Conservation (phyloP, 2,888 invertebrate species). For the Melanostoma scalare region DNA sequence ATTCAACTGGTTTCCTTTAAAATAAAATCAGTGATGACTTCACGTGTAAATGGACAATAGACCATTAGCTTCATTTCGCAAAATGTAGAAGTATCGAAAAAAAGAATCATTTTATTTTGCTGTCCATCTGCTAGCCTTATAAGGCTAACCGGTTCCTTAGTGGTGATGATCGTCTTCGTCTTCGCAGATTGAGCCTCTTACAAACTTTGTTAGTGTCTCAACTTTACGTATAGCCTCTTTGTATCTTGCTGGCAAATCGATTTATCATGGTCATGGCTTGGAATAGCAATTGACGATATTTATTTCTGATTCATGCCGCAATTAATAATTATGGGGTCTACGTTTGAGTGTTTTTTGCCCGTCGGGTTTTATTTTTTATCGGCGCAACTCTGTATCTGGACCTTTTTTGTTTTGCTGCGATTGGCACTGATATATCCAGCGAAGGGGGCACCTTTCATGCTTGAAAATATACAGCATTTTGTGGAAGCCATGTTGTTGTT, state of each 20-base stretch:
- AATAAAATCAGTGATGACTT: conserved; percentile 17
- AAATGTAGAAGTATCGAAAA: conserved; percentile 18
- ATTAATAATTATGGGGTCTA: conserved; percentile 67
- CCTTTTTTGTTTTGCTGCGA: conserved; percentile 20
- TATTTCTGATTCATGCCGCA: conserved; percentile 71
- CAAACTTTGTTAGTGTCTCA: background rate
- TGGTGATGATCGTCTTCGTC: conserved; percentile 28
- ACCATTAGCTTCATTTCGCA: conserved; percentile 37
- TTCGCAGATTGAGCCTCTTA: conserved; percentile 35
- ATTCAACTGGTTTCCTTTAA: background rate
- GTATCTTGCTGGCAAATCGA: conserved; percentile 52
- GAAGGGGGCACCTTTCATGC: background rate
- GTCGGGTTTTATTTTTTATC: conserved; percentile 20
- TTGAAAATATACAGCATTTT: conserved; percentile 24
- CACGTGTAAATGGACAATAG: conserved; percentile 38
- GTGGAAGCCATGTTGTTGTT: conserved; percentile 49
- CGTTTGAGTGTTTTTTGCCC: conserved; percentile 33
- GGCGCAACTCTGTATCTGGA: conserved; percentile 7
- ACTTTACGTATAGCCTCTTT: conserved; percentile 4
- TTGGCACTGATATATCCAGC: conserved; percentile 35
- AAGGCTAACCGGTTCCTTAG: conserved; percentile 56
- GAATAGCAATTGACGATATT: conserved; percentile 68
- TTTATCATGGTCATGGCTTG: conserved; percentile 61
- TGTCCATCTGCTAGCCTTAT: conserved; percentile 55
- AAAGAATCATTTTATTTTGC: conserved; percentile 28